Conservation (phyloP, 2,113 vertebrate species). For the Willisornis vidua region DNA sequence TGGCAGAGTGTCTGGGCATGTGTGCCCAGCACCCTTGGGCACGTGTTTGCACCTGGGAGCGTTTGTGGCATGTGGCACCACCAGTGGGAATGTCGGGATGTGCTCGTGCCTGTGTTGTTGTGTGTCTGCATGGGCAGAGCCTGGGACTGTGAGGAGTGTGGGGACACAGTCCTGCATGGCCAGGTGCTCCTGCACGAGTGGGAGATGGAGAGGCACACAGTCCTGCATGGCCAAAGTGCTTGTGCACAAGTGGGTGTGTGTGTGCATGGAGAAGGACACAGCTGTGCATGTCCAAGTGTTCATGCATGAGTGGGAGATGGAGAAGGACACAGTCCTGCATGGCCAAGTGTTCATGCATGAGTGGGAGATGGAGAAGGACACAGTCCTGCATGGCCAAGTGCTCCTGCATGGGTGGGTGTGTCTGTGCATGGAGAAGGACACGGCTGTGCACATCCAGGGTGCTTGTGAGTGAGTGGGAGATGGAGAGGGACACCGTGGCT, state of each 20-base stretch:
- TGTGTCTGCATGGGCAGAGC: neutral
- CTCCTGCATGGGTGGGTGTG: accelerated
- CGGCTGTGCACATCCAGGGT: neutral
- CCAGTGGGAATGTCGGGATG: neutral
- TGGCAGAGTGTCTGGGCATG: accelerated
- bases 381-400: neutral
- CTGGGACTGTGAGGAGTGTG: neutral
- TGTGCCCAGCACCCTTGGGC: neutral
- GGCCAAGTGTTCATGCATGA: accelerated
- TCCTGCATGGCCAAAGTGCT: neutral
- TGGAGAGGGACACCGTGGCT: neutral
- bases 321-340: neutral
- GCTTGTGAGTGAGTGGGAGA: neutral
- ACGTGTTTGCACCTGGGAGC: neutral
- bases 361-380: neutral
- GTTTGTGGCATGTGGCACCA: accelerated
- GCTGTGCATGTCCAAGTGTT: neutral
- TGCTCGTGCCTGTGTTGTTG: neutral
- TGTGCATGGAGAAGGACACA: neutral
- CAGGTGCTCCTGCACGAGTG: no score
- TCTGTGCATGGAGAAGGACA: neutral
- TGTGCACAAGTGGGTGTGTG: neutral
- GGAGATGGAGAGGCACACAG: neutral
- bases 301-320: accelerated
- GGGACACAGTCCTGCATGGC: neutral